Percentiles rank a stretch among this genome's conserved stretches.
Evolutionary conservation across 2,888 invertebrate species (phyloP).

Genomic region (Anarsia innoxiella): DNA sequence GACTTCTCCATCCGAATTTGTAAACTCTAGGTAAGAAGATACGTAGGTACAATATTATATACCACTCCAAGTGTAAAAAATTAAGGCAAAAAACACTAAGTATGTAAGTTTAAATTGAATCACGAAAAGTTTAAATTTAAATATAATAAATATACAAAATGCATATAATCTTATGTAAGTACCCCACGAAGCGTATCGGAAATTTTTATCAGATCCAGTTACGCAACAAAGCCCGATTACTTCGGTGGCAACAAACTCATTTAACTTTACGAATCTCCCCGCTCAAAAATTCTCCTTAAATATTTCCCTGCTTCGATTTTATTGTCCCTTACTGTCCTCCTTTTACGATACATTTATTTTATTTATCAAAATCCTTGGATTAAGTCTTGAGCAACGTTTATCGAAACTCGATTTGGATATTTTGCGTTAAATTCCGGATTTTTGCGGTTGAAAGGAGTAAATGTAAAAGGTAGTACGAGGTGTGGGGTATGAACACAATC

Average conservation of each 20-base stretch:
- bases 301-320: slow-evolving; percentile 63
- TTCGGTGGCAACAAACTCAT: slow-evolving; percentile 66
- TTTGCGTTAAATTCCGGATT: neutral
- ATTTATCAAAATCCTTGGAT: slow-evolving; percentile 54
- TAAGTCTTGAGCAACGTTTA: slow-evolving; percentile 35
- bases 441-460: slow-evolving; percentile 1
- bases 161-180: too few relatives aligned
- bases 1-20: too few relatives aligned
- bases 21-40: too few relatives aligned
- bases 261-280: slow-evolving; percentile 65
- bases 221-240: slow-evolving; percentile 55
- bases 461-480: slow-evolving; percentile 3
- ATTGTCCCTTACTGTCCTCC: slow-evolving; percentile 52
- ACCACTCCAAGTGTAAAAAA: too few relatives aligned
- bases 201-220: slow-evolving; percentile 59
- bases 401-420: slow-evolving; percentile 8
- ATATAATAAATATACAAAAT: too few relatives aligned
- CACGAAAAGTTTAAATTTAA: neutral
- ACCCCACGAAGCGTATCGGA: slow-evolving; percentile 37
- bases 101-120: neutral
- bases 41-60: neutral
- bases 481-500: slow-evolving; percentile 30
- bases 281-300: slow-evolving; percentile 57
- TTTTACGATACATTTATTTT: slow-evolving; percentile 63
- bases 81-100: too few relatives aligned